Evolutionary conservation across 2,797 vertebrate species (phyloP).

Genomic region (Lepidocolaptes lacrymiger): DNA sequence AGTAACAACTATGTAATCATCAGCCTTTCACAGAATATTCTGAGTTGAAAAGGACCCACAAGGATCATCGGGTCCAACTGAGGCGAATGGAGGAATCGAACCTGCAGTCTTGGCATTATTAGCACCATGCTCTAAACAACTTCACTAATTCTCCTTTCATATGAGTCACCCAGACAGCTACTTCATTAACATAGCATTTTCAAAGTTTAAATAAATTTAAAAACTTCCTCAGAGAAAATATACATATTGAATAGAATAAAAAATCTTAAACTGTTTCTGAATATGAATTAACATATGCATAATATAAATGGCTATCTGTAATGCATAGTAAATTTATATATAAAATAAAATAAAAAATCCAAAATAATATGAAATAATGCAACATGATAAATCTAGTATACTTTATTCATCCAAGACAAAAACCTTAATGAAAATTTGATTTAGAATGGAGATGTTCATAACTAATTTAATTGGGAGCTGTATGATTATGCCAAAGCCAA

Average conservation of each 20-base stretch:
- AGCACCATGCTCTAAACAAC: neutral
- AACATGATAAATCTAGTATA: neutral
- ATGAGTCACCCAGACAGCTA: neutral
- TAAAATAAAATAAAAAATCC: neutral
- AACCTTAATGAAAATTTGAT: neutral
- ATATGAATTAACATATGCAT: neutral
- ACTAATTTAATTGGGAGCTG: neutral
- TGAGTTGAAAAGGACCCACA: neutral
- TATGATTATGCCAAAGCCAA: neutral
- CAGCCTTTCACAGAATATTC: neutral
- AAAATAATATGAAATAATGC: neutral
- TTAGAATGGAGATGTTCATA: neutral
- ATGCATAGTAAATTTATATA: neutral
- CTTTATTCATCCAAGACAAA: neutral
- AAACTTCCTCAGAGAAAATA: neutral
- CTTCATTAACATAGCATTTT: neutral
- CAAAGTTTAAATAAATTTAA: neutral
- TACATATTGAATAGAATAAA: neutral
- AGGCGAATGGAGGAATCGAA: neutral
- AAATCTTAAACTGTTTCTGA: neutral
- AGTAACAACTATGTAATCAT: neutral
- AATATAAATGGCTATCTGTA: neutral
- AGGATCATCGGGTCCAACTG: fast-evolving
- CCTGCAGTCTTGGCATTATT: neutral
- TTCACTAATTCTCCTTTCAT: neutral